These are phyloP conservation scores for Neomonachus schauinslandi DNA, from an alignment of 2,113 vertebrate genomes.

Conservation along the genomic window DNA sequence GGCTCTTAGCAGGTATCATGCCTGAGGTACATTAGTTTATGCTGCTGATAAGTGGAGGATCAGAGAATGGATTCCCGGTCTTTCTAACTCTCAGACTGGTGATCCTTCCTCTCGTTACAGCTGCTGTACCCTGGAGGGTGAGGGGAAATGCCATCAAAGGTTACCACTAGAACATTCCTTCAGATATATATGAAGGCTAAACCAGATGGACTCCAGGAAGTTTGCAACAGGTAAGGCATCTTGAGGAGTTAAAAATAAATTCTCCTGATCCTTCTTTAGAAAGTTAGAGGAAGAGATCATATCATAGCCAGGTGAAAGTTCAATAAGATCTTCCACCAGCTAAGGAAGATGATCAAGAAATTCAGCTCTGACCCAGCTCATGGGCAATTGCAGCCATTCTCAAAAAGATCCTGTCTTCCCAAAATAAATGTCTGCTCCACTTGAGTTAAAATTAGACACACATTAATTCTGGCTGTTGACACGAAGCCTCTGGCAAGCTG, in stretches of 20 bases:
- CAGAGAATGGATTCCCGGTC: not conserved
- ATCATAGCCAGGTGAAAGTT: slow-evolving; percentile 23
- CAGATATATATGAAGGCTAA: not conserved
- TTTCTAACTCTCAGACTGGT: not conserved
- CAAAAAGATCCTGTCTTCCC: slow-evolving; percentile 42
- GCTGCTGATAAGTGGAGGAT: not conserved
- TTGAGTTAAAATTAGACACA: slow-evolving; percentile 75
- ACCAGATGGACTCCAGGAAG: not conserved
- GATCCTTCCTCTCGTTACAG: not conserved
- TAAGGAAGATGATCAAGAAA: slow-evolving; percentile 60
- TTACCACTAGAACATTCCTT: not conserved
- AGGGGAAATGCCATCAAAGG: not conserved
- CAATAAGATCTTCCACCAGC: slow-evolving; percentile 25
- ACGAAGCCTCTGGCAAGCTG: slow-evolving; percentile 1
- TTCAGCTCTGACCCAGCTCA: slow-evolving; percentile 13
- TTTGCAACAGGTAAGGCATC: not conserved
- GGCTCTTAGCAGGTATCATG: not conserved
- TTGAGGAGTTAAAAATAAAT: slow-evolving; percentile 51
- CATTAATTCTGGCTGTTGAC: slow-evolving; percentile 29
- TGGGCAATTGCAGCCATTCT: slow-evolving; percentile 17
- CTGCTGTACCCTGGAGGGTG: not conserved
- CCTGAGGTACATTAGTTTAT: not conserved
- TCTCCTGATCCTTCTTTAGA: slow-evolving; percentile 14
- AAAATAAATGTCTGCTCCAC: slow-evolving; percentile 51
- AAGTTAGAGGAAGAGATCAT: slow-evolving; percentile 13